phyloP scores from a whole-genome alignment of 1,140 invertebrate genomes.

The Diabrotica virgifera region DNA sequence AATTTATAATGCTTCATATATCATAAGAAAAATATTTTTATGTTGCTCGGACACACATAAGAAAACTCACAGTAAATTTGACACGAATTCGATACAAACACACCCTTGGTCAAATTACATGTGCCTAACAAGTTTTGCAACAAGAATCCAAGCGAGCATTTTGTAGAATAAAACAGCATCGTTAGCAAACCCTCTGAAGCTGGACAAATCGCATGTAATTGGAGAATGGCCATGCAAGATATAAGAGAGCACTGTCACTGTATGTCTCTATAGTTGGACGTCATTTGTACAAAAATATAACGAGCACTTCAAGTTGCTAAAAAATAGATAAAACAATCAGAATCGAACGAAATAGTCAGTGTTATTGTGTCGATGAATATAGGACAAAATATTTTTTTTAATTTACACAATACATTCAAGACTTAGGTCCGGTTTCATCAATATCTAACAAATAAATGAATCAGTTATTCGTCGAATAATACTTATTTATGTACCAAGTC shows the following conservation, averaged over 20 bases:
- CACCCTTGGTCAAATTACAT: neutral
- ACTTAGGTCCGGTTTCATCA: too few relatives aligned
- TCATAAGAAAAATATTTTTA: too few relatives aligned
- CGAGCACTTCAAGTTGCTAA: neutral
- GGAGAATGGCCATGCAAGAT: neutral
- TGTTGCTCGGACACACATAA: too few relatives aligned
- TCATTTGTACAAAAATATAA: neutral
- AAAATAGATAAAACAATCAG: neutral
- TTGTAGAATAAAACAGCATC: neutral
- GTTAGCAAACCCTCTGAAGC: neutral
- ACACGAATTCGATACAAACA: neutral
- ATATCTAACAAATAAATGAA: too few relatives aligned
- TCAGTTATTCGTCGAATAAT: too few relatives aligned
- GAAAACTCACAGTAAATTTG: too few relatives aligned
- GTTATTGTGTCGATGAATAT: too few relatives aligned
- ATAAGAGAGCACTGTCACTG: neutral
- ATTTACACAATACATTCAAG: too few relatives aligned
- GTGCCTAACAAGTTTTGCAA: neutral
- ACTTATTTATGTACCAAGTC: too few relatives aligned
- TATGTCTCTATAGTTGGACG: neutral
- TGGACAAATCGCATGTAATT: neutral
- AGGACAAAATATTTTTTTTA: too few relatives aligned
- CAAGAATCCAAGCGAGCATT: neutral
- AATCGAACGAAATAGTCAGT: too few relatives aligned
- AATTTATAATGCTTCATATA: too few relatives aligned